A percentile compares a stretch with the other conserved stretches of the same genome.
These are phyloP conservation scores for Rostratula benghalensis DNA, from an alignment of 2,113 vertebrate genomes.

Conservation along the genomic window DNA sequence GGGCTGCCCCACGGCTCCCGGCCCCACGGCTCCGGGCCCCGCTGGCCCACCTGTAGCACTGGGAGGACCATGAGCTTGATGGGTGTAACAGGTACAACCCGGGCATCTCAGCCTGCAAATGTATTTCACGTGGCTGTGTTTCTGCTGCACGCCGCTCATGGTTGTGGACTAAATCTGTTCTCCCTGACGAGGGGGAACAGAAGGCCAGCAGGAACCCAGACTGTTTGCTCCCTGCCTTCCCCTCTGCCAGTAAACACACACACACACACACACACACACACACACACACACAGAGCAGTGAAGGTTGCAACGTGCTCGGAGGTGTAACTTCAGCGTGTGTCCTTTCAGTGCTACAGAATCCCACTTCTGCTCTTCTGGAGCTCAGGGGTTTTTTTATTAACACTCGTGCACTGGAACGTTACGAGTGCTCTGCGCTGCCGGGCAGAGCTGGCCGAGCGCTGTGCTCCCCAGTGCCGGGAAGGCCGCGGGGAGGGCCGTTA, in stretches of 20 bases:
- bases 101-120: background rate
- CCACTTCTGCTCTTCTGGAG: background rate
- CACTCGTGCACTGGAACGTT: background rate
- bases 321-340: background rate
- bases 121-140: accelerated
- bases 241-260: background rate
- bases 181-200: background rate
- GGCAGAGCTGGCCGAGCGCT: background rate
- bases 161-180: background rate
- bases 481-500: background rate
- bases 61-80: accelerated
- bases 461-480: too few relatives aligned
- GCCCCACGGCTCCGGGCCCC: background rate
- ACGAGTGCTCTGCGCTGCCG: background rate
- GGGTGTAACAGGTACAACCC: background rate
- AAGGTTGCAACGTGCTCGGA: background rate
- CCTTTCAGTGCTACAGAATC: background rate
- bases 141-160: background rate
- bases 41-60: accelerated
- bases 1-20: background rate
- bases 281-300: too few relatives aligned
- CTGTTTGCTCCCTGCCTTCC: background rate
- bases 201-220: background rate
- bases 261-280: too few relatives aligned
- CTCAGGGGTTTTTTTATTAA: background rate